Evolutionary conservation across 2,888 invertebrate genomes (phyloP).

Genomic region (Ligdia adustata): DNA sequence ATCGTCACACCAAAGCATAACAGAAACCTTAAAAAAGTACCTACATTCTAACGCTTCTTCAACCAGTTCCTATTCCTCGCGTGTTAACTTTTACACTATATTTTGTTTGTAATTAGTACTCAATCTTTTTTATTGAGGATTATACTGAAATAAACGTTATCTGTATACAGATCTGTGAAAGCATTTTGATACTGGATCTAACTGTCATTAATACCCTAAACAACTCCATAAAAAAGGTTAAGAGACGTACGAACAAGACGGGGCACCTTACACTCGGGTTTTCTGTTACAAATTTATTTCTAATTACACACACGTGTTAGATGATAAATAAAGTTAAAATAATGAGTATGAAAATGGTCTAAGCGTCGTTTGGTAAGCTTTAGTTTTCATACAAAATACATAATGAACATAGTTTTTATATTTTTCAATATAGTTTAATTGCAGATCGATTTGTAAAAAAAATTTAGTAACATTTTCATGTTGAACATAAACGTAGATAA

Average conservation of each 20-base stretch:
- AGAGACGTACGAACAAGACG: conserved; percentile 22
- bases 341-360: conserved; percentile 59
- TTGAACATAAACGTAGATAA: too few relatives aligned
- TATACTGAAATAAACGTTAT: conserved; percentile 29
- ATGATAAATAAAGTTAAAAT: conserved; percentile 57
- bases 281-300: conserved; percentile 63
- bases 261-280: conserved; percentile 42
- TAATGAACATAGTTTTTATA: too few relatives aligned
- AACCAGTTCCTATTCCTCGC: conserved; percentile 1
- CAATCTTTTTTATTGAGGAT: conserved; percentile 30
- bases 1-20: too few relatives aligned
- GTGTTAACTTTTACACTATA: conserved; percentile 27
- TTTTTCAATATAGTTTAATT: too few relatives aligned
- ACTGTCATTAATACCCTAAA: conserved; percentile 31
- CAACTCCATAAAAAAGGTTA: conserved; percentile 49
- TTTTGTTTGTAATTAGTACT: conserved; percentile 34
- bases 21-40: too few relatives aligned
- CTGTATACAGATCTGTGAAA: conserved; percentile 28
- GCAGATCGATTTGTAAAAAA: too few relatives aligned
- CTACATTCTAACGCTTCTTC: neutral
- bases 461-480: too few relatives aligned
- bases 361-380: too few relatives aligned
- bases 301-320: conserved; percentile 50
- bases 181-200: conserved; percentile 21
- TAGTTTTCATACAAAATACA: too few relatives aligned